Conservation (phyloP, 2,888 invertebrate genomes). For the Tiphia femorata region DNA sequence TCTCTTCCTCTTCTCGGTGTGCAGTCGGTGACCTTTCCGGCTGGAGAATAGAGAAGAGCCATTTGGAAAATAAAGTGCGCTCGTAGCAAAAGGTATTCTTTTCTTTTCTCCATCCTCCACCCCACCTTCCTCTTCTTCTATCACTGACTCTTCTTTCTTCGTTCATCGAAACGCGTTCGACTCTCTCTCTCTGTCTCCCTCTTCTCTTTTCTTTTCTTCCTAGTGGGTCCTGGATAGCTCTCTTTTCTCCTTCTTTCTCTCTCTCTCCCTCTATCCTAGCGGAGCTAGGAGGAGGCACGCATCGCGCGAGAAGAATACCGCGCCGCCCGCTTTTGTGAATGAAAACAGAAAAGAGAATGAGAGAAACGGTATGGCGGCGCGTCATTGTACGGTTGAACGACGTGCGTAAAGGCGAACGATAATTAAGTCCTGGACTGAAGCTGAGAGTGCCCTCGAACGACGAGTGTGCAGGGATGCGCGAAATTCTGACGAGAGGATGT, state of each 20-base stretch:
- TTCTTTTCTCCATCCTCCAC: constrained; percentile 13
- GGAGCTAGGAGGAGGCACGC: too few species aligned
- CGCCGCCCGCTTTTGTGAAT: constrained; percentile 39
- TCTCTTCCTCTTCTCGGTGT: too few species aligned
- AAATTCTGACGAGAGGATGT: too few species aligned
- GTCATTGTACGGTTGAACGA: constrained; percentile 45
- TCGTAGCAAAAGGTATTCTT: constrained; percentile 27
- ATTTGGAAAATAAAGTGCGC: constrained; percentile 46
- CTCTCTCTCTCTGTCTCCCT: background rate
- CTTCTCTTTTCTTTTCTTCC: background rate
- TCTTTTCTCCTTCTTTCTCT: constrained; percentile 12
- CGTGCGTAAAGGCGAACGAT: constrained; percentile 42
- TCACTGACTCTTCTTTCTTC: constrained; percentile 1
- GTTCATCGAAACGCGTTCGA: background rate
- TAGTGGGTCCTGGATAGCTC: background rate
- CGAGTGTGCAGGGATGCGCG: too few species aligned
- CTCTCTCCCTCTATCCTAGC: constrained; percentile 21
- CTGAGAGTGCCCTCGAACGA: too few species aligned
- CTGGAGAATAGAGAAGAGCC: constrained; percentile 28
- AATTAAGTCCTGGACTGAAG: constrained; percentile 60
- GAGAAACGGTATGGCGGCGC: constrained; percentile 39
- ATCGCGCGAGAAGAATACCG: constrained; percentile 34
- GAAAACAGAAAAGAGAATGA: constrained; percentile 32
- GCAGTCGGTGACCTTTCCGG: too few species aligned
- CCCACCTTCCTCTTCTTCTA: constrained; percentile 9